Evolutionary conservation across 2,888 invertebrate genomes (phyloP), one percentile per base, ranked within the genome.

Genomic region (Synergus laeviventris): DNA sequence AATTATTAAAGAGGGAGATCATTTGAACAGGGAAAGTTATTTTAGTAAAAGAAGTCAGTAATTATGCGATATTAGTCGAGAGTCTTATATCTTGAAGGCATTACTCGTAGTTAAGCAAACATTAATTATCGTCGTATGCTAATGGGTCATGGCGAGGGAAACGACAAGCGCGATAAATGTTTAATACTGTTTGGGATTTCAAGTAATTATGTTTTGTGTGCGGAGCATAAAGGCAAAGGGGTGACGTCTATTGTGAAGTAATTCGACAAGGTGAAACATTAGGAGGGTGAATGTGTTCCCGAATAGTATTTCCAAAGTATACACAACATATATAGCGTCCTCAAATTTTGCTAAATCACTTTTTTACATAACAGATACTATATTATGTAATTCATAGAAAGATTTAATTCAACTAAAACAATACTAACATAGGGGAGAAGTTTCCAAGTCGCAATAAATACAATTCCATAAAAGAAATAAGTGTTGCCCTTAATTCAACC

Each of bases 121-220:
- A 86, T 86, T 87, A 86, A 86, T 86, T 85, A 85, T 86, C 83
- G 75, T 79, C 49, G 79, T 80, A 84, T 81, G 80, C 80, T 83
- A 85, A 86, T 85, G 84, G 81, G 75, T 79, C 81, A 77, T 81
- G 77, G 81, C 79, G 76, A 78, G 82, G 77, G 78, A 74, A 74
- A 73, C 75, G 80, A 81, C 81, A 76, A 75, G 79, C 77, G 82
- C 81, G 84, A 87, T 88, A 81, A 88, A 89, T 87, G 81, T 87
- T 89, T 88, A 85, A 89, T 87, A 83, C 79, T 87, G 86, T 87
- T 87, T 89, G 86, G 87, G 86, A 87, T 88, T 88, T 87, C 84
- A 80, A 86, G 87, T 88, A 88, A 89, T 88, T 89, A 88, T 86
- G 84, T 87, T 88, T 86, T 84, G 86, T 86, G 81, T 86, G 78